Base-by-base conservation (phyloP, 2,888 invertebrate genomes). In the Drosophila engyochracea region DNA sequence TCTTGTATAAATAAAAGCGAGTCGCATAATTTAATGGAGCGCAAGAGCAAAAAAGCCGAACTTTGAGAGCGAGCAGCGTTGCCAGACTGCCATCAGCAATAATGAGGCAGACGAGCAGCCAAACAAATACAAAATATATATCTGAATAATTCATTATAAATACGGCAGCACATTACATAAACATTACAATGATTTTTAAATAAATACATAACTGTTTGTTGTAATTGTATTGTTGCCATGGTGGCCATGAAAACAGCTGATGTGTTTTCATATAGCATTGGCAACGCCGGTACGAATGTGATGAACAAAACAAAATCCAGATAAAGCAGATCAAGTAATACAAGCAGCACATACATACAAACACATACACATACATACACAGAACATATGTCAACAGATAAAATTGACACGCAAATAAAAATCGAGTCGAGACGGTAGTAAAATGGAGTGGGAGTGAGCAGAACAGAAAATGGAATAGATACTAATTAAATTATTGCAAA, bases 1-100 rank as follows among this genome's bases (percentile, higher is more conserved):
- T 60, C 74, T 81, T 74, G 74, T 80, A 83, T 82, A 87, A 86
- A 89, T 89, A 86, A 87, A 81, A 78, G 71, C 81, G 76, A 81
- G 81, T 62, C 62, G 79, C 74, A 82, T 72, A 79, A 79, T 73
- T 74, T 70, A 66, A 76, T 64, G 77, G 57, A 89, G 83, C 79
- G 73, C 68, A 89, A 81, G 73, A 83, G 74, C 66, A 76, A 70
- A 54, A 76, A 66, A 51, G 72, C 55, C 68, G 64, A 74, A 54
- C 47, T 68, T 63, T 31, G 75, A 77, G 70, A 77, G 81, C 60
- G 68, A 60, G 55, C 57, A 28, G 84, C 59, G 85, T 85, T 88
- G 89, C 89, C 85, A 85, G 78, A 85, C 54, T 3, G 51, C 19
- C 44, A 30, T 10, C 14, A 47, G 25, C 16, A n/a, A 28, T n/a